Evolutionary conservation across 2,113 vertebrate genomes (phyloP), one percentile per base, ranked within the genome.

Genomic region (Myotis lucifugus): DNA sequence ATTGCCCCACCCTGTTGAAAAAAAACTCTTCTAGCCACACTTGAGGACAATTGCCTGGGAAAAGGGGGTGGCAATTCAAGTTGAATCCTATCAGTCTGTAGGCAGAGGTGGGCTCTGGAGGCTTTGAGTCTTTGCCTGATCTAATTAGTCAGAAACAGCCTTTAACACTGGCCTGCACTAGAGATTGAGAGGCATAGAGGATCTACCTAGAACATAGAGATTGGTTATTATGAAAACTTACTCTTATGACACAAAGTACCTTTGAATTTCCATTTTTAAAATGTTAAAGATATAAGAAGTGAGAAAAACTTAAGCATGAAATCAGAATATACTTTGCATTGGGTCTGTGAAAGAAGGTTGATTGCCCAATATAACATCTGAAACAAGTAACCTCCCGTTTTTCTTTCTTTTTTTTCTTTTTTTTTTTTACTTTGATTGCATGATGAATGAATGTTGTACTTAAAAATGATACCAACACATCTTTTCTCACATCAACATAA

Each of bases 211-310:
- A 8, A 54, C 18, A 19, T 19, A 54, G 52, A 19, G 18, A 54
- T 19, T 54, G 52, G 52, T 54, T 54, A 32, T 66, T 42, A 66
- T 10, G 21, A 82, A 94, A 66, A 56, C 23, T 17, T 54, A 56
- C 18, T 29, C 1, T 40, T 27, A 37, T 29, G 32, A 94, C 29
- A 46, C 40, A 76, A 89, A 69, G 70, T 7, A 72, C 1, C 13
- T 46, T 76, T 82, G 37, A 56, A 87, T 70, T 89, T 85, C 48
- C 40, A 74, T 76, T 66, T 89, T 81, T 42, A 64, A 93, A 95
- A 48, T 82, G 34, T 81, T 81, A 54, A 76, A 88, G 67, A 64
- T 54, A 64, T 5, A 61, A 66, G 27, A 90, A 46, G 8, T 59
- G 54, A 54, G 52, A 64, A 78, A 79, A 85, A 40, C 32, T 67